Percentiles rank a stretch among this genome's conserved stretches.
Evolutionary conservation across 2,797 vertebrate species (phyloP).

Genomic region (Tokudaia tokunoshimensis): DNA sequence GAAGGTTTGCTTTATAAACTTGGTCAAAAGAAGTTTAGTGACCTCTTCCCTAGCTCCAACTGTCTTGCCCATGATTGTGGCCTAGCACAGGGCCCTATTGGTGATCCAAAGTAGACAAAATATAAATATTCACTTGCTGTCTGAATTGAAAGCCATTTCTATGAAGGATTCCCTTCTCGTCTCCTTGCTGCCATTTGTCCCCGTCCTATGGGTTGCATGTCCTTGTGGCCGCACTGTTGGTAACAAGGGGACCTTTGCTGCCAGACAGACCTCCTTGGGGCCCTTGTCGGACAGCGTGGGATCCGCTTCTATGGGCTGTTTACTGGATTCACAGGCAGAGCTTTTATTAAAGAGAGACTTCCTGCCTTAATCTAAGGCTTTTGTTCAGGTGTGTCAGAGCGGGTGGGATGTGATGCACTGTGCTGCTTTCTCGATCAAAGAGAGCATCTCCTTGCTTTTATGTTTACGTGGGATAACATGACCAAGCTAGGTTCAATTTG

Average conservation of each 20-base stretch:
- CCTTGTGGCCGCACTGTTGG: background rate
- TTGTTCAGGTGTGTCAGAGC: conserved; percentile 70
- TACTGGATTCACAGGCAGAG: conserved; percentile 63
- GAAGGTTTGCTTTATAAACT: background rate
- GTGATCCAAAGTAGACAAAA: background rate
- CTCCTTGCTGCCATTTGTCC: background rate
- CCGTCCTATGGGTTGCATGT: background rate
- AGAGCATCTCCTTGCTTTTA: conserved; percentile 69
- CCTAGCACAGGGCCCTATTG: background rate
- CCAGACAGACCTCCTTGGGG: background rate
- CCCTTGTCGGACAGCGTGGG: conserved; percentile 58
- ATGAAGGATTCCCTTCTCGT: background rate
- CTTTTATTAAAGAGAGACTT: conserved; percentile 60
- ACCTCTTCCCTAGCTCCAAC: background rate
- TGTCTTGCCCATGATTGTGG: background rate
- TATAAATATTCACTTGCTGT: conserved; percentile 10
- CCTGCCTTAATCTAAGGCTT: conserved; percentile 55
- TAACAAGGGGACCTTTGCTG: background rate
- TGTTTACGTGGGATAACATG: conserved; percentile 63
- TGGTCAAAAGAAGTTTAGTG: background rate
- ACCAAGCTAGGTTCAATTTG: conserved; percentile 72
- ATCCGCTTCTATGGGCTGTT: background rate
- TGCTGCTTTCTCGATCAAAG: conserved; percentile 69
- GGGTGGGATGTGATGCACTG: conserved; percentile 56
- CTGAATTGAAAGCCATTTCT: conserved; percentile 34